These are phyloP conservation scores for Panthera leo DNA, from an alignment of 2,113 vertebrate species.

Conservation along the genomic window DNA sequence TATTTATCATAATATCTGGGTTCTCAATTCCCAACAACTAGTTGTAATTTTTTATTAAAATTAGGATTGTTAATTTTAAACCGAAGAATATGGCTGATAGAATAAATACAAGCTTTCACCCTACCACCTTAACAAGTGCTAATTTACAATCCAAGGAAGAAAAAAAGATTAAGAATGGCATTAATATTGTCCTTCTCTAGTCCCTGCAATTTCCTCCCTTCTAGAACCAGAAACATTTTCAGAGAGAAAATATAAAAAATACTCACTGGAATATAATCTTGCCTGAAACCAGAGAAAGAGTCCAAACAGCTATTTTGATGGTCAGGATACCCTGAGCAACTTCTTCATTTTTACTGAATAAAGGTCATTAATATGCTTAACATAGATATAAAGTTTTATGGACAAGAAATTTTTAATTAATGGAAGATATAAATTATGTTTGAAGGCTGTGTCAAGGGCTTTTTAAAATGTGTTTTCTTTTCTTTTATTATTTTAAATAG, in stretches of 20 bases:
- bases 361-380: neutral
- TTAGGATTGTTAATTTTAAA: neutral
- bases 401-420: constrained; percentile 21
- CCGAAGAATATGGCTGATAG: neutral
- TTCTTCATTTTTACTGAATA: constrained; percentile 43
- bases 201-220: neutral
- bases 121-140: neutral
- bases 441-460: neutral
- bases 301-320: neutral
- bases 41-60: constrained; percentile 33
- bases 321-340: neutral
- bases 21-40: constrained; percentile 1
- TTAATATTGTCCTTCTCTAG: neutral
- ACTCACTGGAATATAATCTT: neutral
- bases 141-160: constrained; percentile 24
- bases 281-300: neutral
- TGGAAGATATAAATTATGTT: neutral
- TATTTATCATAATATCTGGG: constrained; percentile 15
- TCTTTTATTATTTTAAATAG: neutral
- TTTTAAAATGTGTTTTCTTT: neutral
- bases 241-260: neutral
- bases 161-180: constrained; percentile 13
- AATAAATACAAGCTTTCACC: constrained; percentile 18
- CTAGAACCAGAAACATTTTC: constrained; percentile 4
- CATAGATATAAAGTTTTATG: neutral